Percentiles rank a stretch among this genome's conserved stretches.
phyloP scores from a whole-genome alignment of 1,140 invertebrate species.

The Dufourea novaeangliae region DNA sequence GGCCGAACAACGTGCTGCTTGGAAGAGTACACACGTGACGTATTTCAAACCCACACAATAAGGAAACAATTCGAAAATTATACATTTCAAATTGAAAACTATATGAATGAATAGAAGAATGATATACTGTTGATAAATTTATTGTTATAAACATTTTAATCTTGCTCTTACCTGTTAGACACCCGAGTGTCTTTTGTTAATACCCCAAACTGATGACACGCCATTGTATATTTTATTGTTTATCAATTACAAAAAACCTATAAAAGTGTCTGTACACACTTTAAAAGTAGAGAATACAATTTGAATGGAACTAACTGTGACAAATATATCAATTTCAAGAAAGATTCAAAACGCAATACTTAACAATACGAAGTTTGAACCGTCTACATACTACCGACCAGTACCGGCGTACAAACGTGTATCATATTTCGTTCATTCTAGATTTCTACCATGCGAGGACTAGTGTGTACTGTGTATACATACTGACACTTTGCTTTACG shows the following conservation, averaged over 20 bases:
- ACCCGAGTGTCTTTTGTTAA: not conserved
- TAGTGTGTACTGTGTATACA: too few species aligned
- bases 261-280: not conserved
- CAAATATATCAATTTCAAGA: not conserved
- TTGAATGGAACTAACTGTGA: not conserved
- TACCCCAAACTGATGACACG: not conserved
- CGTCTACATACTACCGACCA: not conserved
- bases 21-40: not conserved
- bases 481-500: too few species aligned
- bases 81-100: not conserved
- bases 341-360: not conserved
- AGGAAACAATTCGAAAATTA: not conserved
- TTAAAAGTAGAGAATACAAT: not conserved
- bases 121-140: not conserved
- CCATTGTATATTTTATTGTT: slow-evolving; percentile 6
- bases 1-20: not conserved
- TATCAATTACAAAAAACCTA: not conserved
- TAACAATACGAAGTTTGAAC: not conserved
- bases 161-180: not conserved
- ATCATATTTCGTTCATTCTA: not conserved
- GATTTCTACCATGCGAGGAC: too few species aligned
- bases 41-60: not conserved
- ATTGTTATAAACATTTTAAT: not conserved
- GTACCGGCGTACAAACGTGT: not conserved
- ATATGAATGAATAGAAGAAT: not conserved